phyloP scores from a whole-genome alignment of 2,113 vertebrate species.

The Etheostoma cragini region DNA sequence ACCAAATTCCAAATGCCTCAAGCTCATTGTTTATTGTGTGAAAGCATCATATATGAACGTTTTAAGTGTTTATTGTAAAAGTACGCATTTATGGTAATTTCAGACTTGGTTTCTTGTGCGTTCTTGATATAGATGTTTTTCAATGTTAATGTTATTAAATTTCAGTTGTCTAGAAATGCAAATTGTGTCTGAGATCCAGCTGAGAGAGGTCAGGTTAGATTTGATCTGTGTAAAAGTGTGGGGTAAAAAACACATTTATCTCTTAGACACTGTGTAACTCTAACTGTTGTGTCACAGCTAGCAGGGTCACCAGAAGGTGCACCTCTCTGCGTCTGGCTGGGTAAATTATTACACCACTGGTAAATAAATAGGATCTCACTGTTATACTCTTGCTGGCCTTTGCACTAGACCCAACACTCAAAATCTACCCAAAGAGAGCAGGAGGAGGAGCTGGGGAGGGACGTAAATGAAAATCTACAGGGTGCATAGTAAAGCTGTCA shows the following conservation, averaged over 20 bases:
- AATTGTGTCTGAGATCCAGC: background rate
- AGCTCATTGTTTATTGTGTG: background rate
- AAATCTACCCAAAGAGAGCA: conserved; percentile 39
- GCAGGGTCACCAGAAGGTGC: conserved; percentile 22
- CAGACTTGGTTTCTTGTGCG: background rate
- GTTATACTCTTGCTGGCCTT: conserved; percentile 71
- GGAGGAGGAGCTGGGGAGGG: conserved; percentile 30
- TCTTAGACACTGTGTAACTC: background rate
- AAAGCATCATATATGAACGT: background rate
- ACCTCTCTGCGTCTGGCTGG: conserved; percentile 26
- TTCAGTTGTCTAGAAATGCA: background rate
- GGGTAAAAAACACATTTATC: background rate
- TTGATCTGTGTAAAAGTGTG: background rate
- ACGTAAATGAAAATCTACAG: background rate
- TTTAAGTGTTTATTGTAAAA: background rate
- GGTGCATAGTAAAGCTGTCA: background rate
- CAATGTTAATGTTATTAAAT: background rate
- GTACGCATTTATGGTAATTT: background rate
- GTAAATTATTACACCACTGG: conserved; percentile 83
- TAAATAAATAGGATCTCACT: conserved; percentile 69
- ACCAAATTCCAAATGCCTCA: background rate
- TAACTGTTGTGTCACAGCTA: conserved; percentile 27
- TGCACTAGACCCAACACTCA: conserved; percentile 60
- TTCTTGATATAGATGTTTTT: background rate
- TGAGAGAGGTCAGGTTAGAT: background rate